Percentiles rank a stretch among this genome's conserved stretches.
Evolutionary conservation across 2,888 invertebrate species (phyloP).

Genomic region (Drosophila subquinaria): DNA sequence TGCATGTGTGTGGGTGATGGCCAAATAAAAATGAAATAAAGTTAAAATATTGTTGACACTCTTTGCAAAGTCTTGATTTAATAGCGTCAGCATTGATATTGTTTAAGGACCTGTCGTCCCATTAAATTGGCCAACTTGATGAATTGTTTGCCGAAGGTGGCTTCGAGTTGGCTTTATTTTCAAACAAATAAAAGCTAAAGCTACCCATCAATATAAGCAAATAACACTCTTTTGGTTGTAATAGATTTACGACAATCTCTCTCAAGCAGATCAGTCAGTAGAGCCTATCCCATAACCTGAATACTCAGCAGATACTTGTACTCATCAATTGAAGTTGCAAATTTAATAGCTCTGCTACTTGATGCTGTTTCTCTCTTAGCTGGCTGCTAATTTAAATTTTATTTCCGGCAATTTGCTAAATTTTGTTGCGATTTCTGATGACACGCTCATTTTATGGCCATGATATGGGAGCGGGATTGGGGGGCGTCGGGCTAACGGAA

Average conservation of each 20-base stretch:
- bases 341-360: slow-evolving; percentile 51
- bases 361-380: slow-evolving; percentile 8
- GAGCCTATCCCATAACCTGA: slow-evolving; percentile 1
- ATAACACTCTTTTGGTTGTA: slow-evolving; percentile 3
- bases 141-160: slow-evolving; percentile 41
- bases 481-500: not conserved
- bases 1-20: slow-evolving; percentile 31
- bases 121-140: slow-evolving; percentile 59
- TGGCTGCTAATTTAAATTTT: slow-evolving; percentile 79
- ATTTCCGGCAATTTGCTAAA: slow-evolving; percentile 81
- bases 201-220: slow-evolving; percentile 1
- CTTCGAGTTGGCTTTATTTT: slow-evolving; percentile 7
- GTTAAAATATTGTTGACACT: slow-evolving; percentile 76
- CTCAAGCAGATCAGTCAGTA: slow-evolving; percentile 1
- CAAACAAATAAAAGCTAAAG: slow-evolving; percentile 6
- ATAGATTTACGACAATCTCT: slow-evolving; percentile 18
- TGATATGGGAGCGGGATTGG: slow-evolving; percentile 56
- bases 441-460: slow-evolving; percentile 77
- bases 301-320: not conserved
- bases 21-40: slow-evolving; percentile 65
- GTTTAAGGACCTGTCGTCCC: slow-evolving; percentile 20
- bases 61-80: slow-evolving; percentile 63
- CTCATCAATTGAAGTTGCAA: not conserved
- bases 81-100: slow-evolving; percentile 50
- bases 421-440: slow-evolving; percentile 82